These are phyloP conservation scores for Sternotherus odoratus DNA, from an alignment of 2,797 vertebrate genomes.

Conservation along the genomic window DNA sequence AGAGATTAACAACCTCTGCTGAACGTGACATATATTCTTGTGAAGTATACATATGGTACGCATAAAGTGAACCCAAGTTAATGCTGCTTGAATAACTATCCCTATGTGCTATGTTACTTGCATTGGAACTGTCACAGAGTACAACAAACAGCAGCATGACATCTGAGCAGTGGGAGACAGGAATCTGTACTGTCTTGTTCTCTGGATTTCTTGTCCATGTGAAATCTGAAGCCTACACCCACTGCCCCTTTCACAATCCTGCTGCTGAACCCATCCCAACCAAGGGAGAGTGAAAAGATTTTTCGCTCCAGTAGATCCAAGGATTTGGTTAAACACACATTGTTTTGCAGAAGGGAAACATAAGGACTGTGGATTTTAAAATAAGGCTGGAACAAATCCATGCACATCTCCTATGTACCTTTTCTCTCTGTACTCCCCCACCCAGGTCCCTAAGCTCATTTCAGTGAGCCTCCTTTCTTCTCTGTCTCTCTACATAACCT, in stretches of 20 bases:
- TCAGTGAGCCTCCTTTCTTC: neutral
- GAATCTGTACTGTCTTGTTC: neutral
- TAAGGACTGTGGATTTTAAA: neutral
- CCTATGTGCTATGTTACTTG: neutral
- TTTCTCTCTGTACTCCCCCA: neutral
- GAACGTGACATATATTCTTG: neutral
- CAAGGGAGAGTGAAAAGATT: neutral
- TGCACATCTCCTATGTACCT: neutral
- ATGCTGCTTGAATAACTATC: fast-evolving
- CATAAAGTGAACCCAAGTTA: neutral
- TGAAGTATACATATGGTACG: fast-evolving
- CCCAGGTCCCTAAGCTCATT: neutral
- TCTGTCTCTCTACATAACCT: neutral
- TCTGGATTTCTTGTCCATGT: fast-evolving
- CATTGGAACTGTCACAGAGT: fast-evolving
- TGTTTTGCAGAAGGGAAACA: neutral
- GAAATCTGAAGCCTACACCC: neutral
- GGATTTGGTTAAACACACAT: neutral
- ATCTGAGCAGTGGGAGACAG: neutral
- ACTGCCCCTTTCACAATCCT: fast-evolving
- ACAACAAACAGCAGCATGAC: neutral
- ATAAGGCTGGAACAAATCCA: too few species aligned
- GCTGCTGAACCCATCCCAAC: neutral
- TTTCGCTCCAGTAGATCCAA: neutral
- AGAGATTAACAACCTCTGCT: fast-evolving